Evolutionary conservation across 2,113 vertebrate genomes (phyloP).

Genomic region (Lipophrys pholis): DNA sequence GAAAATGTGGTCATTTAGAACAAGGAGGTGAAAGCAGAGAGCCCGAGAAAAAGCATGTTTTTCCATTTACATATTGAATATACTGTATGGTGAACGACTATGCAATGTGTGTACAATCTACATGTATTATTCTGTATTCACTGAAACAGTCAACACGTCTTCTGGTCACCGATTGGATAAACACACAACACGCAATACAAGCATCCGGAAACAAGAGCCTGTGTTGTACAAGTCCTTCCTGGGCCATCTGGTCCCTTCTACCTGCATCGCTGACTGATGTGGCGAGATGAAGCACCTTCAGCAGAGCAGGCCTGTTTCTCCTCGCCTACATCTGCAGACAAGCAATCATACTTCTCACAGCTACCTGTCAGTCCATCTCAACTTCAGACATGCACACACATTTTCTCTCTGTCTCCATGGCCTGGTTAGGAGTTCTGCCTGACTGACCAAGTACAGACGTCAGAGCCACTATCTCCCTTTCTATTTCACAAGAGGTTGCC

Average conservation of each 20-base stretch:
- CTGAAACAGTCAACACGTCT: constrained; percentile 32
- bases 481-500: constrained; percentile 50
- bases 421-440: constrained; percentile 69
- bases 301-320: constrained; percentile 41
- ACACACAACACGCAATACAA: constrained; percentile 52
- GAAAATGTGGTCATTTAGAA: constrained; percentile 19
- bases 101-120: neutral
- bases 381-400: constrained; percentile 52
- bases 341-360: constrained; percentile 61
- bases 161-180: constrained; percentile 30
- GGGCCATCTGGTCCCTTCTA: constrained; percentile 65
- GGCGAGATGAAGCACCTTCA: constrained; percentile 46
- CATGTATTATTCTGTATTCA: neutral
- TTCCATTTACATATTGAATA: constrained; percentile 11
- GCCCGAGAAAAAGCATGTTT: neutral
- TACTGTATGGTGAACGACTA: neutral
- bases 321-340: constrained; percentile 57
- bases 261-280: constrained; percentile 54
- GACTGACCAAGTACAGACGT: constrained; percentile 55
- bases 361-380: constrained; percentile 68
- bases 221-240: constrained; percentile 51
- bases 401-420: constrained; percentile 35
- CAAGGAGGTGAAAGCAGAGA: neutral
- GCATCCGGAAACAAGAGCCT: constrained; percentile 49
- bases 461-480: constrained; percentile 52